Base-by-base conservation (phyloP, 2,888 invertebrate genomes). In the Tetheella fluctuosa region DNA sequence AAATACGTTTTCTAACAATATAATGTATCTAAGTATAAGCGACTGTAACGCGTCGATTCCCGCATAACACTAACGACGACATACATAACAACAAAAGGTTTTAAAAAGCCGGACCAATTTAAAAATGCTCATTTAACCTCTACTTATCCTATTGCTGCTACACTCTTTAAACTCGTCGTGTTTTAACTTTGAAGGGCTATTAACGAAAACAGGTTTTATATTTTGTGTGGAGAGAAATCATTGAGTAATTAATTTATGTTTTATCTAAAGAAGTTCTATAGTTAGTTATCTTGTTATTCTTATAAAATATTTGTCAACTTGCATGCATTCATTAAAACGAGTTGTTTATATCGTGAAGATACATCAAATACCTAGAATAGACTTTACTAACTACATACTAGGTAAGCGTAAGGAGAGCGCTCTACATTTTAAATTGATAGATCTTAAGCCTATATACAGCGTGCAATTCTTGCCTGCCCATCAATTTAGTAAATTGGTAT, bases 401-500 rank as follows among this genome's bases (percentile, higher is more conserved):
- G n/a, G n/a, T n/a, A 25, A 25, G 25, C 25, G 6, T 2, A 6
- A 25, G 2, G 25, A 2, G 6, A 6, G 25, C 25, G 25, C 25
- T 25, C 25, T 25, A 25, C 25, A 25, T 25, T 25, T 25, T 25
- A 6, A 6, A 25, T 25, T 25, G 25, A 25, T 5, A 25, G 25
- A 25, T 25, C 25, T 4, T 25, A 25, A n/a, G n/a, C n/a, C n/a
- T n/a, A n/a, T 7, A 10, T 2, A 10, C 1, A 8, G 8, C 10
- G 30, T 30, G 30, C 30, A 8, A 10, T 30, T 30, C 30, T 30
- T 30, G 30, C 2, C 10, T 7, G 30, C 30, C 30, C 15, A 39
- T 39, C 13, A 37, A 37, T 37, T 37, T 28, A 28, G 7, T 28
- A 30, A 65, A 61, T 28, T 42, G 58, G n/a, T n/a, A n/a, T 25